Conservation (phyloP, 2,797 vertebrate genomes). For the Parauchenoglanis ngamensis region DNA sequence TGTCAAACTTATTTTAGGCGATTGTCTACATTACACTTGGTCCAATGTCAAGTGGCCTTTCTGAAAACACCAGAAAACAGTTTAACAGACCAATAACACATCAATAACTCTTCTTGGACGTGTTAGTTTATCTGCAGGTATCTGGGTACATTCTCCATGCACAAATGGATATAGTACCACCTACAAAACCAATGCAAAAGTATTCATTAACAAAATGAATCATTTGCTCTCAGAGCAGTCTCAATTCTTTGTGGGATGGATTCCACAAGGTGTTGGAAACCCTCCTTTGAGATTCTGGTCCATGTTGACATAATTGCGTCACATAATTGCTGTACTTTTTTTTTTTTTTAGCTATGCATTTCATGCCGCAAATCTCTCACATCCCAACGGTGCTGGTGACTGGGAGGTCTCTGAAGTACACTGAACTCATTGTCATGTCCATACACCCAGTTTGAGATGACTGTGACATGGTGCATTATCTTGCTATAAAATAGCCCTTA, state of each 20-base stretch:
- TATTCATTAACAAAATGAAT: not conserved
- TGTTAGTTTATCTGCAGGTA: not conserved
- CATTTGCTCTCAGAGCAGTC: not conserved
- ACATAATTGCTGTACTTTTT: no score
- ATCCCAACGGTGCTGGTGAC: not conserved
- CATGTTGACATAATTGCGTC: slow-evolving; percentile 7
- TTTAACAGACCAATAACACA: not conserved
- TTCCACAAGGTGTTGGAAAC: not conserved
- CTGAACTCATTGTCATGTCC: not conserved
- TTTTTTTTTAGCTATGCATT: not conserved
- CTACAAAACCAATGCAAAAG: not conserved
- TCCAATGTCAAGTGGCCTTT: not conserved
- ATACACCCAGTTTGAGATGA: not conserved
- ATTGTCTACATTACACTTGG: not conserved
- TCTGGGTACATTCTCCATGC: not conserved
- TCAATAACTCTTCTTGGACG: not conserved
- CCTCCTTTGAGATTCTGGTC: not conserved
- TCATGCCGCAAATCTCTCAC: not conserved
- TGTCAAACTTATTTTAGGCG: not conserved
- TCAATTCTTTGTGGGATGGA: not conserved
- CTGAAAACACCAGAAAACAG: not conserved
- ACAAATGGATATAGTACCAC: not conserved
- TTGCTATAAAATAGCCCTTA: not conserved
- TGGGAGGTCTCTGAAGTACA: not conserved
- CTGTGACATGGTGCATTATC: not conserved